Evolutionary conservation across 1,140 invertebrate genomes (phyloP), one percentile per base, ranked within the genome.

Genomic region (Whitmania pigra): DNA sequence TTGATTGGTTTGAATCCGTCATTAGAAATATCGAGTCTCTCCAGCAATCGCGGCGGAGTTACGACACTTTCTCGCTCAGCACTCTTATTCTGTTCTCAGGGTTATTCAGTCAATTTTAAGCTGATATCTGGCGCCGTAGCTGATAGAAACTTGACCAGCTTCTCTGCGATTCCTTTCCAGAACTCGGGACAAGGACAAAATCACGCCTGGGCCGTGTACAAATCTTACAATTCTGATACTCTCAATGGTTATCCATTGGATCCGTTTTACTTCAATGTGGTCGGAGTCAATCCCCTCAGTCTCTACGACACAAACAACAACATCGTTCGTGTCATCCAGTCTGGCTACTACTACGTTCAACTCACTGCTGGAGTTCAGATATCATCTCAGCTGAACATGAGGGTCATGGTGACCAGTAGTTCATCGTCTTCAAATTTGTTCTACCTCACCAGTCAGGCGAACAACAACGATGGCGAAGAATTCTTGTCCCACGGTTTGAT

Each of bases 291-390:
- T 63, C 22, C 22, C 2, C 57, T 25, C 22, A 31, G 57, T 63
- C 29, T 63, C 22, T 63, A 63, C 57, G 57, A 63, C 57, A 31
- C 22, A 15, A 31, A 31, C 29, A 63, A 63, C 29, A 63, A 63
- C 57, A 15, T 63, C 57, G 57, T 63, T 22, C 22, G 57, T 22
- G 22, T 63, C 22, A 7, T 25, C 6, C 22, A 11, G 5, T 63
- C 57, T 63, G 57, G 57, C 29, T 63, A 63, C 11, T 63, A 63
- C 29, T 63, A 63, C 57, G 57, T 63, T 6, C 57, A 63, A 63
- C 22, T 63, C 5, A 63, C 57, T 22, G 57, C 57, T 31, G 57
- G 57, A 3, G 29, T 22, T 63, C 57, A 63, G 29, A 63, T 20
- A 25, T 22, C 22, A 6, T 63, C 29, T 31, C 22, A 63, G 6